phyloP scores from a whole-genome alignment of 2,113 vertebrate genomes.

The Campylomormyrus tamandua region DNA sequence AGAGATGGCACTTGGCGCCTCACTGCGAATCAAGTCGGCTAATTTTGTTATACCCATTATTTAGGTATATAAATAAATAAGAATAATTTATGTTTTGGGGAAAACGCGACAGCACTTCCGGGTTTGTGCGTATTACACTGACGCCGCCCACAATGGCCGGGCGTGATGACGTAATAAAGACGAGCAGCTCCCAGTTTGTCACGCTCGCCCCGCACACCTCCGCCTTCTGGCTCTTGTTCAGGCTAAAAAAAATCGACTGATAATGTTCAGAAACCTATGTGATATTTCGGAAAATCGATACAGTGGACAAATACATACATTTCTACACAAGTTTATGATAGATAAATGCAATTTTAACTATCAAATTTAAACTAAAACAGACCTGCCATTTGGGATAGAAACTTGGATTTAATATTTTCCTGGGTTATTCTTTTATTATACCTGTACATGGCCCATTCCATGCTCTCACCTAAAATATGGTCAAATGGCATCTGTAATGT shows the following conservation, averaged over 20 bases:
- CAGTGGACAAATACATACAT: neutral
- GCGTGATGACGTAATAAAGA: neutral
- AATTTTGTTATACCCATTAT: conserved; percentile 62
- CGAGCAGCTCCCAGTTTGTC: neutral
- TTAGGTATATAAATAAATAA: neutral
- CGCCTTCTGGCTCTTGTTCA: neutral
- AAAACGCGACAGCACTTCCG: neutral
- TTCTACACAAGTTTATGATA: neutral
- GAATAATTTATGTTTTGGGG: neutral
- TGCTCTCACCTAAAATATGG: neutral
- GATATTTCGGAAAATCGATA: neutral
- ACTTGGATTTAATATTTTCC: neutral
- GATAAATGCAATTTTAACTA: neutral
- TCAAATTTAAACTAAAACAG: neutral
- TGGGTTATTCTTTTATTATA: neutral
- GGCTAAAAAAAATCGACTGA: neutral
- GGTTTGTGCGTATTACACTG: neutral
- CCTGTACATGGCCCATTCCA: neutral
- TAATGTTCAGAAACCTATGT: neutral
- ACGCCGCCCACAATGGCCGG: neutral
- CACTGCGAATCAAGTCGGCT: conserved; percentile 53
- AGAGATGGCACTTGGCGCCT: conserved; percentile 43
- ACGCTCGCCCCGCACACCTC: neutral
- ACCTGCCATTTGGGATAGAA: neutral
- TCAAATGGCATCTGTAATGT: neutral